Conservation (phyloP, 2,888 invertebrate species). For the Eupithecia pulchellata region DNA sequence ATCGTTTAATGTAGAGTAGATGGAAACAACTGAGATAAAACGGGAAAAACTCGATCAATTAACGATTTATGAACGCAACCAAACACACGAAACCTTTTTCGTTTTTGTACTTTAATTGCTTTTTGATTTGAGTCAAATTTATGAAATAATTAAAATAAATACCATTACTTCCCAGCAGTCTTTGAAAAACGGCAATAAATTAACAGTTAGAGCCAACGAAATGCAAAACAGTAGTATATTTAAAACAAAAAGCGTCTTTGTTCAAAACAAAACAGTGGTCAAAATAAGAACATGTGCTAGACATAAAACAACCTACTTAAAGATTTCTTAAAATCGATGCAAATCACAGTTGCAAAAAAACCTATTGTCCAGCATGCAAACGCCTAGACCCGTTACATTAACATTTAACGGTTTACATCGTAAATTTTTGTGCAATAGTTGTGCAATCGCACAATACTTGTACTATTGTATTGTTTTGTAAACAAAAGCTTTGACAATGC, state of each 20-base stretch:
- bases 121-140: not conserved
- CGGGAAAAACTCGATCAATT: constrained; percentile 32
- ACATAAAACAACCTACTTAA: constrained; percentile 47
- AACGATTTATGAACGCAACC: constrained; percentile 22
- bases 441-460: constrained; percentile 71
- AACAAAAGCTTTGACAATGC: constrained; percentile 71
- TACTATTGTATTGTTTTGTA: constrained; percentile 46
- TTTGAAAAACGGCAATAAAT: constrained; percentile 14
- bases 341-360: constrained; percentile 50
- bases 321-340: constrained; percentile 52
- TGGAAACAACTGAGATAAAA: constrained; percentile 24
- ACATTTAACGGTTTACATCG: constrained; percentile 69
- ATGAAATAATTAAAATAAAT: not conserved
- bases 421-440: constrained; percentile 64
- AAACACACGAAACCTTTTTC: constrained; percentile 17
- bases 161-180: not conserved
- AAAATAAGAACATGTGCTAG: constrained; percentile 71
- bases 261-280: constrained; percentile 62
- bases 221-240: constrained; percentile 39
- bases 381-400: constrained; percentile 76
- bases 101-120: constrained; percentile 4
- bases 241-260: constrained; percentile 57
- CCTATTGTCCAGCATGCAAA: constrained; percentile 72
- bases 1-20: constrained; percentile 34
- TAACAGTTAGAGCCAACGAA: not conserved